phyloP scores from a whole-genome alignment of 1,140 invertebrate genomes.

The Adelges cooleyi region DNA sequence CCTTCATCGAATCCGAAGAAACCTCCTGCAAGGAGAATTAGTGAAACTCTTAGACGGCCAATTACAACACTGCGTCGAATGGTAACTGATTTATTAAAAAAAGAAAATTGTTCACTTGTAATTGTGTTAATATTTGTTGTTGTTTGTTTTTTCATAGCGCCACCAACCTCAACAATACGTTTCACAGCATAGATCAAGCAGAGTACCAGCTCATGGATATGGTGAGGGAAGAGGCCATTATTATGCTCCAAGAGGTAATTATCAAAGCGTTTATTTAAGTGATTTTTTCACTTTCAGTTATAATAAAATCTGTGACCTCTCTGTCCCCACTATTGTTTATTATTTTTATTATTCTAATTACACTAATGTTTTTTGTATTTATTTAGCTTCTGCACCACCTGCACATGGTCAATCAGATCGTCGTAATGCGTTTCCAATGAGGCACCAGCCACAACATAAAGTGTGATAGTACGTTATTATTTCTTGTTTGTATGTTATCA shows the following conservation, averaged over 20 bases:
- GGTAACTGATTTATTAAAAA: constrained; percentile 39
- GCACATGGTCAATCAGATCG: constrained; percentile 32
- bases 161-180: constrained; percentile 3
- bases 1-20: constrained; percentile 94
- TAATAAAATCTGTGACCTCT: no score
- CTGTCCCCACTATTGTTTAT: no score
- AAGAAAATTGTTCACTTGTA: no score
- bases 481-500: background rate
- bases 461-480: constrained; percentile 32
- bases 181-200: constrained; percentile 33
- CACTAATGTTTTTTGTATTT: no score
- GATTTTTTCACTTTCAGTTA: no score
- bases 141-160: background rate
- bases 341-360: no score
- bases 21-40: constrained; percentile 68
- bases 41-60: constrained; percentile 73
- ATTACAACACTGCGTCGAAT: constrained; percentile 80
- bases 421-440: constrained; percentile 33
- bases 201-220: constrained; percentile 53
- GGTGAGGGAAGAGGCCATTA: constrained; percentile 60
- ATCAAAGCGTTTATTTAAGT: background rate
- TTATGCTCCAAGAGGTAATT: constrained; percentile 55
- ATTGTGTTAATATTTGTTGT: background rate
- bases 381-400: constrained; percentile 34
- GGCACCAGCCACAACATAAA: constrained; percentile 33